phyloP scores from a whole-genome alignment of 1,140 invertebrate species.

The Ooceraea biroi region DNA sequence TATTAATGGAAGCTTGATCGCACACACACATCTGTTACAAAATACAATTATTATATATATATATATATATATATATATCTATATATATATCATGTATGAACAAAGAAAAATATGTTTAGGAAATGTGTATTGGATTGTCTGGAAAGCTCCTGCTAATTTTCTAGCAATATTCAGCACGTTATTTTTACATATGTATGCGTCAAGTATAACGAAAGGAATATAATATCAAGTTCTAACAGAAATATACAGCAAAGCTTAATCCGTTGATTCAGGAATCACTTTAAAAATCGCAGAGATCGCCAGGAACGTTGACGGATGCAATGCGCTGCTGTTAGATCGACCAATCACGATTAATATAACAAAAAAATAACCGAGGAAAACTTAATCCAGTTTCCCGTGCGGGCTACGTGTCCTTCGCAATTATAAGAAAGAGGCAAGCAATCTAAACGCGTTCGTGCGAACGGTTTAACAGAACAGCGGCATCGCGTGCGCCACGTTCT shows the following conservation, averaged over 20 bases:
- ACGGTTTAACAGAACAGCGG: conserved; percentile 4
- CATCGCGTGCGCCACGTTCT: conserved; percentile 28
- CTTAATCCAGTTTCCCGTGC: neutral
- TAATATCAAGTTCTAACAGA: neutral
- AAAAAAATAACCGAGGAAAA: neutral
- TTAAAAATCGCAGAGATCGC: neutral
- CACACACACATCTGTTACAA: too few species aligned
- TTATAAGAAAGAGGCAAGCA: conserved; percentile 32
- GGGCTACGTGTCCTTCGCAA: conserved; percentile 24
- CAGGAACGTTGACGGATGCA: neutral
- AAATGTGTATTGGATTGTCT: too few species aligned
- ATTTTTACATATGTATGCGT: too few species aligned
- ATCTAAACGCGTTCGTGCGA: conserved; percentile 30
- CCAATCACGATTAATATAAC: neutral
- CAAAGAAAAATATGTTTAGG: too few species aligned
- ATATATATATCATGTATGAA: too few species aligned
- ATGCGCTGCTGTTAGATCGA: neutral
- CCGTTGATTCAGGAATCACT: neutral
- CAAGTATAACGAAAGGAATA: neutral
- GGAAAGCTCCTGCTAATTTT: too few species aligned
- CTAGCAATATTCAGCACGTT: too few species aligned
- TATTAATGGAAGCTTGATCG: neutral
- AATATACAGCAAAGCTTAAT: neutral
- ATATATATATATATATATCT: too few species aligned
- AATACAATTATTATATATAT: too few species aligned